Percentiles rank a stretch among this genome's conserved stretches.
Conservation (phyloP, 2,797 vertebrate species). For the Hephaestus fuliginosus region DNA sequence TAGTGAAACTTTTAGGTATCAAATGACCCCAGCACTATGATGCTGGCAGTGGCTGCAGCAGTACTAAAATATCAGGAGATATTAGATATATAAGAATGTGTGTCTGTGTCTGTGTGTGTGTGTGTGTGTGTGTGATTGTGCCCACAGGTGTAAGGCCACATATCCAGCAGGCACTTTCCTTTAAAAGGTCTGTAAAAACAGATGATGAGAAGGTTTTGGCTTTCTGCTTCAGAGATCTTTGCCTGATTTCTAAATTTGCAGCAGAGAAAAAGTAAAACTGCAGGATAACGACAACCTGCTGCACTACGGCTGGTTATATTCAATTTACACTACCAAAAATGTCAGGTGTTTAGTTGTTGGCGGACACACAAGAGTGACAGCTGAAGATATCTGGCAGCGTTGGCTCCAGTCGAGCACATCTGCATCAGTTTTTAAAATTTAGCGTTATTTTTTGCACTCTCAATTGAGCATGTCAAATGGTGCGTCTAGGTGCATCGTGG, state of each 20-base stretch:
- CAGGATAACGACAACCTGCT: constrained; percentile 9
- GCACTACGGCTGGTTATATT: background rate
- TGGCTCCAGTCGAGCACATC: no score
- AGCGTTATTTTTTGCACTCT: no score
- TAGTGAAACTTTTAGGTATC: background rate
- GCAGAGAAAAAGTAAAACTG: background rate
- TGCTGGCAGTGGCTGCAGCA: constrained; percentile 13
- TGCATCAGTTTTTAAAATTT: no score
- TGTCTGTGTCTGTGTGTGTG: constrained; percentile 7
- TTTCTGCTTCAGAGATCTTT: background rate
- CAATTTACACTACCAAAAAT: background rate
- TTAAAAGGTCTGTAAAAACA: constrained; percentile 20
- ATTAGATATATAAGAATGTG: no score
- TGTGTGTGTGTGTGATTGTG: background rate
- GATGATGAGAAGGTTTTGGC: background rate
- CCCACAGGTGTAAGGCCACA: constrained; percentile 8
- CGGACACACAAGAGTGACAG: background rate
- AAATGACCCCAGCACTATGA: constrained; percentile 2
- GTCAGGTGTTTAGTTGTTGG: constrained; percentile 16
- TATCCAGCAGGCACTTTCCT: constrained; percentile 55
- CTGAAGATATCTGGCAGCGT: background rate
- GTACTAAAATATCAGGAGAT: constrained; percentile 10
- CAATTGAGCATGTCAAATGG: no score
- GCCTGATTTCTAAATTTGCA: background rate
- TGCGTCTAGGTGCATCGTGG: background rate